phyloP scores from a whole-genome alignment of 1,140 invertebrate species.

The Polypedilum pembai region DNA sequence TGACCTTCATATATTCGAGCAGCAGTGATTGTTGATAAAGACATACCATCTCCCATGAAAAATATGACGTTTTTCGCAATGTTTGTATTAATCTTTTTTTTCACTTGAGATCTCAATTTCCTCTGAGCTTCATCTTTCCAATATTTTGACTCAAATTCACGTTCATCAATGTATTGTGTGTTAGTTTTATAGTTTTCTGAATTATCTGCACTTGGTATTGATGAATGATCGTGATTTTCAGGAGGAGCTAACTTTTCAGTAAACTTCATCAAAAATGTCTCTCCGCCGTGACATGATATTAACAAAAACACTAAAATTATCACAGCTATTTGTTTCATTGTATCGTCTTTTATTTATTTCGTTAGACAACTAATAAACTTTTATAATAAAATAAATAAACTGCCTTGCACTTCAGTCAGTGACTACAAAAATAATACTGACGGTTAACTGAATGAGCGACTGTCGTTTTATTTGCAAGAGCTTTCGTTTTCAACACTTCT shows the following conservation, averaged over 20 bases:
- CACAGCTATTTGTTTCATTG: neutral
- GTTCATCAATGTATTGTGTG: too few species aligned
- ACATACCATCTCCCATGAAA: slow-evolving; percentile 77
- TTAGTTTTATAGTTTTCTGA: too few species aligned
- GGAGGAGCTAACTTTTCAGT: too few species aligned
- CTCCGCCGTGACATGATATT: neutral
- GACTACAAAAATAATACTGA: neutral
- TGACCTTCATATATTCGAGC: slow-evolving; percentile 60
- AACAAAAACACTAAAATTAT: neutral
- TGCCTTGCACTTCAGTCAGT: too few species aligned
- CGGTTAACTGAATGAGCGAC: neutral
- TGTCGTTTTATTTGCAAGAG: too few species aligned
- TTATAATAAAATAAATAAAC: too few species aligned
- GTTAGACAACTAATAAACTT: too few species aligned
- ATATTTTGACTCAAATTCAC: neutral
- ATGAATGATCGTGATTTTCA: too few species aligned
- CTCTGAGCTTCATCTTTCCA: neutral
- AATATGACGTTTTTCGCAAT: slow-evolving; percentile 65
- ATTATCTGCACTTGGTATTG: too few species aligned
- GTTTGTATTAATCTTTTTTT: slow-evolving; percentile 43
- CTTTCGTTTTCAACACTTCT: too few species aligned
- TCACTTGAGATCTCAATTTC: slow-evolving; percentile 35
- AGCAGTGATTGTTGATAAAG: slow-evolving; percentile 63
- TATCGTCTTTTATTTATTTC: neutral
- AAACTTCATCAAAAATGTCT: neutral